phyloP scores from a whole-genome alignment of 64 coral and sea anemone species.

The Pocillopora verrucosa region DNA sequence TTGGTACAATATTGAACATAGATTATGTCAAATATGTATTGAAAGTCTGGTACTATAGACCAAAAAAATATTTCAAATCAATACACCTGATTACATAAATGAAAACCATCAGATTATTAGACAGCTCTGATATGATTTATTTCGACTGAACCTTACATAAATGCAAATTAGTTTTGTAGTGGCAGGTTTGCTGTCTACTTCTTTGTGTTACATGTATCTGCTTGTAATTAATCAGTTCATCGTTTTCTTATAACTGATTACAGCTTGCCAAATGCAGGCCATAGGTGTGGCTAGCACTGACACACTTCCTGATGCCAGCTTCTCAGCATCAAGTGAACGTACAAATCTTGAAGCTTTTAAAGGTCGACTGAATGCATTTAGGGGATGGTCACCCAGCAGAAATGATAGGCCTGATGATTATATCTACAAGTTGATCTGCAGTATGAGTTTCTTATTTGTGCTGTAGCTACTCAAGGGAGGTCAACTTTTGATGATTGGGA shows the following conservation, averaged over 20 bases:
- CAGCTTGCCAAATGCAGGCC: neutral
- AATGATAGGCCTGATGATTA: slow-evolving; percentile 10
- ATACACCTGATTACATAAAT: too few relatives aligned
- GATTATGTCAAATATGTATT: too few relatives aligned
- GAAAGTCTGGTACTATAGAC: too few relatives aligned
- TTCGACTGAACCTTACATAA: too few relatives aligned
- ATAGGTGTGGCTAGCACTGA: neutral
- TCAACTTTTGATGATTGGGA: neutral
- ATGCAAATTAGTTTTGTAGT: too few relatives aligned
- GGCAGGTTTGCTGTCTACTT: too few relatives aligned
- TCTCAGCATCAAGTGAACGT: neutral
- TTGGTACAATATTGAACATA: too few relatives aligned
- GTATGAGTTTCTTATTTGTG: slow-evolving; percentile 11
- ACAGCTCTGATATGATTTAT: too few relatives aligned
- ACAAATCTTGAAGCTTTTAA: neutral
- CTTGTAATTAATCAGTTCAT: neutral
- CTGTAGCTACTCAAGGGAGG: slow-evolving; percentile 53
- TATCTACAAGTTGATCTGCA: slow-evolving; percentile 37
- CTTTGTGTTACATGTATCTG: neutral
- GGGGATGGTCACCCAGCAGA: slow-evolving; percentile 18
- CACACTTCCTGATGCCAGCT: neutral
- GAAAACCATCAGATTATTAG: too few relatives aligned
- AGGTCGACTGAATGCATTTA: slow-evolving; percentile 1
- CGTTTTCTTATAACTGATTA: neutral
- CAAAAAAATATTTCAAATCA: too few relatives aligned